Evolutionary conservation across 2,113 vertebrate genomes (phyloP).

Genomic region (Apodemus speciosus): DNA sequence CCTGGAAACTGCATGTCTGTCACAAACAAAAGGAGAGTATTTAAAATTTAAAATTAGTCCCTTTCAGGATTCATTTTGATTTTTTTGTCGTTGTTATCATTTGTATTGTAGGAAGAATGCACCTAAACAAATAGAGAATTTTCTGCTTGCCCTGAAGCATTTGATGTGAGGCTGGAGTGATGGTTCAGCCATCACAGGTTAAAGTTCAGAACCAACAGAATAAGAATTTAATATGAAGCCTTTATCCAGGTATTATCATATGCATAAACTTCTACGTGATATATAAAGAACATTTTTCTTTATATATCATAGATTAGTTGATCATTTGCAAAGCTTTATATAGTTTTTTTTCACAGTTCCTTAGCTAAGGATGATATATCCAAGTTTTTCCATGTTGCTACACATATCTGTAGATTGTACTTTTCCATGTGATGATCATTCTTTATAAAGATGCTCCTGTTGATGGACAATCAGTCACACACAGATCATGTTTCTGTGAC

Average conservation of each 20-base stretch:
- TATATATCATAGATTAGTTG: background rate
- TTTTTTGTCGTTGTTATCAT: background rate
- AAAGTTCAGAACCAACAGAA: background rate
- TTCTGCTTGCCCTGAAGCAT: background rate
- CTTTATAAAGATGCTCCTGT: background rate
- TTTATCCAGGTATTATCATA: background rate
- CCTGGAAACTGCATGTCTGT: background rate
- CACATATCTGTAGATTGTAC: background rate
- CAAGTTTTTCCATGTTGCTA: background rate
- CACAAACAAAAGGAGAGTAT: background rate
- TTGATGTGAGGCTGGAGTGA: background rate
- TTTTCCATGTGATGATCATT: background rate
- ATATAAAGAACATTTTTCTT: too few species aligned
- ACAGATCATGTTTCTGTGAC: background rate
- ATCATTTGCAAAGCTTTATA: background rate
- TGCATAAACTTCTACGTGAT: background rate
- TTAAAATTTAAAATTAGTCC: background rate
- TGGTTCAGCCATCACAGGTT: background rate
- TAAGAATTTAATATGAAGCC: background rate
- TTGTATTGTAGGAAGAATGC: background rate
- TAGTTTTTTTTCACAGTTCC: background rate
- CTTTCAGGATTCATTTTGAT: background rate
- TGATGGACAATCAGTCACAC: background rate
- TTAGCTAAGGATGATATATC: background rate
- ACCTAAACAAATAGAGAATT: background rate